Conservation (phyloP, 2,113 vertebrate species). For the Ophiodon elongatus region DNA sequence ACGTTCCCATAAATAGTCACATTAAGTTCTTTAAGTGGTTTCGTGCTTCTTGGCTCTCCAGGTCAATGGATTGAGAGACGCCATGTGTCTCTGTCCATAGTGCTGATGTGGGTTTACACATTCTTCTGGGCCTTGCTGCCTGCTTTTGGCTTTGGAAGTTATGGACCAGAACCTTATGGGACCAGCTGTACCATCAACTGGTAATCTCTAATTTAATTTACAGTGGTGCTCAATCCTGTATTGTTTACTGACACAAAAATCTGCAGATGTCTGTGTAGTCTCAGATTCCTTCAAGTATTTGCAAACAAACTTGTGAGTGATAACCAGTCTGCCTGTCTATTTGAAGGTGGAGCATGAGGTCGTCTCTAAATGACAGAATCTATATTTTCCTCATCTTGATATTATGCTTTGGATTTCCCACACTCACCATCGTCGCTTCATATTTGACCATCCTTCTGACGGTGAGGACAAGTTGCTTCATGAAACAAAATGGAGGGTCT, state of each 20-base stretch:
- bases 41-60: slow-evolving; percentile 15
- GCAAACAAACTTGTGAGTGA: neutral
- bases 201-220: slow-evolving; percentile 27
- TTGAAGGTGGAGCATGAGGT: slow-evolving; percentile 71
- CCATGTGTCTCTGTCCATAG: slow-evolving; percentile 57
- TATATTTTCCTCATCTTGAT: slow-evolving; percentile 65
- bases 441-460: slow-evolving; percentile 65
- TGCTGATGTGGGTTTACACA: slow-evolving; percentile 65
- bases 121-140: slow-evolving; percentile 69
- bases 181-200: slow-evolving; percentile 77
- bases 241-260: neutral
- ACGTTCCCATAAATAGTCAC: neutral
- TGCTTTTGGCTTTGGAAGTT: slow-evolving; percentile 71
- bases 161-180: slow-evolving; percentile 73
- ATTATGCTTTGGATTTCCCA: slow-evolving; percentile 66
- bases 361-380: slow-evolving; percentile 49
- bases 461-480: slow-evolving; percentile 52
- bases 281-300: neutral
- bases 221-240: neutral
- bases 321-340: neutral
- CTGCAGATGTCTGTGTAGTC: neutral
- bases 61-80: slow-evolving; percentile 70
- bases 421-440: slow-evolving; percentile 57
- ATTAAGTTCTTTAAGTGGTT: neutral
- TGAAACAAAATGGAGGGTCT: neutral